phyloP scores from a whole-genome alignment of 1,140 invertebrate species.

The Lasaia peninsularis region DNA sequence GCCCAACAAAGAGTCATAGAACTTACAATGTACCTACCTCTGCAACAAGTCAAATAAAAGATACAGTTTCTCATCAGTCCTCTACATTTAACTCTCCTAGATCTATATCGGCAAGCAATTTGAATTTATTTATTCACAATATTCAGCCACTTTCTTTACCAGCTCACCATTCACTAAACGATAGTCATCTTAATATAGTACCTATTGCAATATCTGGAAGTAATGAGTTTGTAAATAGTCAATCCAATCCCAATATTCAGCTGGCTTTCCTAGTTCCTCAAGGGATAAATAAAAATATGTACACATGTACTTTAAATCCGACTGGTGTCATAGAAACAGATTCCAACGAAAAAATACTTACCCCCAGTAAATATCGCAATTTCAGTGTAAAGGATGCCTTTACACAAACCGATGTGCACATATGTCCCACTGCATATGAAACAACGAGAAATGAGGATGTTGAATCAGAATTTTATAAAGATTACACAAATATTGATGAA shows the following conservation, averaged over 20 bases:
- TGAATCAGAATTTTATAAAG: conserved; percentile 51
- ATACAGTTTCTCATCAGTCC: conserved; percentile 56
- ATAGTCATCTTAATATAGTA: conserved; percentile 67
- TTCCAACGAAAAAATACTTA: conserved; percentile 74
- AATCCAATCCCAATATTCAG: conserved; percentile 65
- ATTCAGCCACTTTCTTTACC: conserved; percentile 57
- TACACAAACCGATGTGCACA: conserved; percentile 82
- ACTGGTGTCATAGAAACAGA: conserved; percentile 43
- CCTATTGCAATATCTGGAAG: conserved; percentile 62
- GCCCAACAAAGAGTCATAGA: conserved; percentile 60
- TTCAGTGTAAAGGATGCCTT: conserved; percentile 78
- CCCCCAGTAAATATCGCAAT: conserved; percentile 80
- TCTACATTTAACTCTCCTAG: conserved; percentile 63
- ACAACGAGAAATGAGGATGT: conserved; percentile 44
- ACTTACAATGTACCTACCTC: conserved; percentile 64
- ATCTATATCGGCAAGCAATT: conserved; percentile 51
- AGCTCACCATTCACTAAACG: conserved; percentile 4
- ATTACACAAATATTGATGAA: conserved; percentile 70
- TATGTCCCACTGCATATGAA: conserved; percentile 37
- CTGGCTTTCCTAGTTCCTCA: conserved; percentile 78
- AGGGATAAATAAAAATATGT: conserved; percentile 59
- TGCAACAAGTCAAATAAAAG: conserved; percentile 58
- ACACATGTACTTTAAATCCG: conserved; percentile 60
- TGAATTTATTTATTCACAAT: conserved; percentile 69
- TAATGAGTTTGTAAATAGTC: conserved; percentile 55